Conservation (phyloP, 2,888 invertebrate species). For the Cybosia mesomella region DNA sequence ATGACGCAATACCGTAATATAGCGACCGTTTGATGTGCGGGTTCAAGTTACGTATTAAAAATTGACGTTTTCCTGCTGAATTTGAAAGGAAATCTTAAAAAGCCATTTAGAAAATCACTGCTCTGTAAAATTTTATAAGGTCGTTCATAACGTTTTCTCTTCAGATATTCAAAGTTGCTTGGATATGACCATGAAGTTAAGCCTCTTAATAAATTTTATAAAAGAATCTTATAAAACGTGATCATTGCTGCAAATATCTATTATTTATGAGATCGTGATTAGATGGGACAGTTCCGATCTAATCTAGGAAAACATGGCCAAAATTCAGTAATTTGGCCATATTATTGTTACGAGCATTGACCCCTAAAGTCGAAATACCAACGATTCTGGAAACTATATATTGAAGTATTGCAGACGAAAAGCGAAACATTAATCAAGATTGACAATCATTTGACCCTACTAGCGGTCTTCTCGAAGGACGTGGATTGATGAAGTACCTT, state of each 20-base stretch:
- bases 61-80: too few relatives aligned
- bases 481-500: conserved; percentile 15
- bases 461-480: background rate
- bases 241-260: too few relatives aligned
- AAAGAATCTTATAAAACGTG: background rate
- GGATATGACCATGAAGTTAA: background rate
- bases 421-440: conserved; percentile 17
- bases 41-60: background rate
- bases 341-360: background rate
- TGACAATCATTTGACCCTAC: conserved; percentile 16
- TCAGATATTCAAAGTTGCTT: background rate
- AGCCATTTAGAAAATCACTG: conserved; percentile 6
- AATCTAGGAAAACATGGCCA: too few relatives aligned
- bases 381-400: background rate
- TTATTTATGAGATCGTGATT: too few relatives aligned
- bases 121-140: background rate
- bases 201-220: background rate
- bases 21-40: background rate
- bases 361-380: background rate
- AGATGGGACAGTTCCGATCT: too few relatives aligned
- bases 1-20: background rate
- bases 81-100: too few relatives aligned
- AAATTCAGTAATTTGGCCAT: background rate
- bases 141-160: background rate
- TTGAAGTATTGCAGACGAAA: conserved; percentile 18